Conservation (phyloP, 2,888 invertebrate species). For the Brachypalpus laphriformis region DNA sequence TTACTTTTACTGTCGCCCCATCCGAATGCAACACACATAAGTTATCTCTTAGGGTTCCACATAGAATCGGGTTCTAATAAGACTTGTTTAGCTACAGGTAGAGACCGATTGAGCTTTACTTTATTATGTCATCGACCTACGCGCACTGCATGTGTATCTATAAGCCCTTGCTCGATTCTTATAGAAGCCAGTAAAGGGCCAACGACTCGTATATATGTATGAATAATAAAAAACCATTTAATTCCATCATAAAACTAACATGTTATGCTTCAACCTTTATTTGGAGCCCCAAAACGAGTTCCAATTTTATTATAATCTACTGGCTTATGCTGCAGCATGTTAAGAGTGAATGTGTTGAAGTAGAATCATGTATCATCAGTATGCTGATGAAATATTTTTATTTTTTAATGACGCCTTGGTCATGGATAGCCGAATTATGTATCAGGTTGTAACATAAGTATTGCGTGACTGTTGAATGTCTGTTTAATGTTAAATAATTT, state of each 20-base stretch:
- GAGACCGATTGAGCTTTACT: too few relatives aligned
- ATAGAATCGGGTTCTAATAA: background rate
- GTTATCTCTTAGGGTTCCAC: slow-evolving; percentile 2
- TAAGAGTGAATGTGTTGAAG: background rate
- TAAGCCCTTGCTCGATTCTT: background rate
- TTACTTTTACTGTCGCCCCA: background rate
- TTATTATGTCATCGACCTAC: slow-evolving; percentile 2
- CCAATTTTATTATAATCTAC: background rate
- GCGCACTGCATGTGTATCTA: background rate
- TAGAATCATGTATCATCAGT: background rate
- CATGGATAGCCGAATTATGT: too few relatives aligned
- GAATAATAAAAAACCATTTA: too few relatives aligned
- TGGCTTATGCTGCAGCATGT: background rate
- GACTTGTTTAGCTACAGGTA: background rate
- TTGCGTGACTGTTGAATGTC: too few relatives aligned
- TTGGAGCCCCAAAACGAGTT: background rate
- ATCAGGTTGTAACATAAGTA: too few relatives aligned
- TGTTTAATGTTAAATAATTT: too few relatives aligned
- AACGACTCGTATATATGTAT: too few relatives aligned
- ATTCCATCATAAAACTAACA: background rate
- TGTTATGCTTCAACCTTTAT: background rate
- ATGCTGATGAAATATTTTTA: too few relatives aligned
- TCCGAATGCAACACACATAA: background rate
- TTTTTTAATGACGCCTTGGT: background rate
- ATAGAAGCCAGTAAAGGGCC: background rate